Conservation (phyloP, 1,140 invertebrate genomes). For the Bombus pascuorum region DNA sequence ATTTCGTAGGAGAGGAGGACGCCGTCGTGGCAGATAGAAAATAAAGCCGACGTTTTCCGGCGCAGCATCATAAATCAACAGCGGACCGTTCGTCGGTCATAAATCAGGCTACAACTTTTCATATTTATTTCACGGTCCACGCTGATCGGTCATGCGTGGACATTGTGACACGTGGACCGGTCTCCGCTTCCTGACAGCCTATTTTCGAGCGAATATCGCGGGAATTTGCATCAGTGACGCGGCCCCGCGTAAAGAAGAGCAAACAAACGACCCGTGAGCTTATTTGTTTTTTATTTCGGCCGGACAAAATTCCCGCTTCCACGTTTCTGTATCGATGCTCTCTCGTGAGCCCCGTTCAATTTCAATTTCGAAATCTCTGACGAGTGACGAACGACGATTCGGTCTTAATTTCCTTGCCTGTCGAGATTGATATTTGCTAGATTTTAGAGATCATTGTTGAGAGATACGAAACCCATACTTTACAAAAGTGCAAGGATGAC, state of each 20-base stretch:
- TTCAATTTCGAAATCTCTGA: background rate
- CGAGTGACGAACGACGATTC: background rate
- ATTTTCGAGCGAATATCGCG: slow-evolving; percentile 44
- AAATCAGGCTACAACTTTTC: slow-evolving; percentile 64
- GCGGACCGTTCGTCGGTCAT: slow-evolving; percentile 40
- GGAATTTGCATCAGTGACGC: slow-evolving; percentile 28
- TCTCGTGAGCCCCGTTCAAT: background rate
- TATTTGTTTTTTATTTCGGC: slow-evolving; percentile 7
- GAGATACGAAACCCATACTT: background rate
- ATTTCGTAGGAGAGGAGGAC: slow-evolving; percentile 8
- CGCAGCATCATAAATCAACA: slow-evolving; percentile 53
- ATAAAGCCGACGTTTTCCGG: slow-evolving; percentile 42
- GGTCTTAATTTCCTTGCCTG: background rate
- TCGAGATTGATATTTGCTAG: background rate
- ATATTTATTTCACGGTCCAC: slow-evolving; percentile 56
- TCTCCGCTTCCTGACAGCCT: slow-evolving; percentile 9
- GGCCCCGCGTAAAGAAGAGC: slow-evolving; percentile 1
- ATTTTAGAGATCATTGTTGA: background rate
- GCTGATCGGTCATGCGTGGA: slow-evolving; percentile 50
- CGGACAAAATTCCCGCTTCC: background rate
- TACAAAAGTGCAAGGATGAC: too few relatives aligned
- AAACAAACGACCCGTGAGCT: background rate
- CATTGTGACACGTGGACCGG: slow-evolving; percentile 34
- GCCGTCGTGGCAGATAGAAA: slow-evolving; percentile 27
- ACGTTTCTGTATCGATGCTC: background rate